Conservation (phyloP, 2,797 vertebrate species). For the Karalla daura region DNA sequence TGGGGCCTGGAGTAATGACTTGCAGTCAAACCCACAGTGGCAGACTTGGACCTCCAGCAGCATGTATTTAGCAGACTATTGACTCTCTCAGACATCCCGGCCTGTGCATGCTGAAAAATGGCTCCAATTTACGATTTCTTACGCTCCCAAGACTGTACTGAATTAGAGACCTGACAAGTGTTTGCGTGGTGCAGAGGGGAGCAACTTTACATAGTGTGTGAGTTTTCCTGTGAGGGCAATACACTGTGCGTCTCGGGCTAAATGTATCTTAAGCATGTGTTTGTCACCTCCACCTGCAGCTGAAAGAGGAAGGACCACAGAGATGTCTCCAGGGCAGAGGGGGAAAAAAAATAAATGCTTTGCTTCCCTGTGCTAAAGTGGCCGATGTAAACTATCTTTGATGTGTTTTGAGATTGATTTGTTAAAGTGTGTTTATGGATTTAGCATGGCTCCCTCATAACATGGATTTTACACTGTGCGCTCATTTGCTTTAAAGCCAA, state of each 20-base stretch:
- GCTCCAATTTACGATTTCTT: conserved; percentile 73
- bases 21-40: conserved; percentile 58
- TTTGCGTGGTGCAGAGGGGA: conserved; percentile 25
- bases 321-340: conserved; percentile 12
- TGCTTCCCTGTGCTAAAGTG: conserved; percentile 14
- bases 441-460: conserved; percentile 18
- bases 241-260: background rate
- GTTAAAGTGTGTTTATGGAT: no score
- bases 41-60: conserved; percentile 62
- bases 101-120: conserved; percentile 63
- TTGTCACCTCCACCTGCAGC: conserved; percentile 28
- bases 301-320: conserved; percentile 13
- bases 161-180: conserved; percentile 61
- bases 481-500: background rate
- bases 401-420: conserved; percentile 32
- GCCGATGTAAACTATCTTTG: conserved; percentile 23
- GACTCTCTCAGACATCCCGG: conserved; percentile 60
- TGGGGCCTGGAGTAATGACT: conserved; percentile 73
- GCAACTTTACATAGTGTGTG: conserved; percentile 11
- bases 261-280: conserved; percentile 20
- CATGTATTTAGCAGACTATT: conserved; percentile 79
- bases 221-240: conserved; percentile 4
- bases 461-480: conserved; percentile 17
- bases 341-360: conserved; percentile 40
- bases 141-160: conserved; percentile 54